These are phyloP conservation scores for Sciaenops ocellatus DNA, from an alignment of 2,797 vertebrate genomes.

Conservation along the genomic window DNA sequence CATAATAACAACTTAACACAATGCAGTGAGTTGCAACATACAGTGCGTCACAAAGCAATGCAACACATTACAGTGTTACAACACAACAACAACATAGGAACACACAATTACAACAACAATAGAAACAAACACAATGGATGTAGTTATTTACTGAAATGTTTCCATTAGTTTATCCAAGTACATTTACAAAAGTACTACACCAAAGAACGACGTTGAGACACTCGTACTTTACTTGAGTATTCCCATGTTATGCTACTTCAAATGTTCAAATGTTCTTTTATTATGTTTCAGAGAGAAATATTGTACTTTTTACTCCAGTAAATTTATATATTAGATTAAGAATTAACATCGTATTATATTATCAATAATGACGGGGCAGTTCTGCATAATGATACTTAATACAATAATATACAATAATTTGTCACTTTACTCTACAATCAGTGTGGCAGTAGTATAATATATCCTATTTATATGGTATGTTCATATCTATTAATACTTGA, in stretches of 20 bases:
- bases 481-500: too few relatives aligned
- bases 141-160: neutral
- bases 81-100: conserved; percentile 23
- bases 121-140: neutral
- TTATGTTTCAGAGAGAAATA: neutral
- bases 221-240: neutral
- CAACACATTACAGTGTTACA: conserved; percentile 27
- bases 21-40: conserved; percentile 38
- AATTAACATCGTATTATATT: too few relatives aligned
- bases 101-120: conserved; percentile 12
- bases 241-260: neutral
- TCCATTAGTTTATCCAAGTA: neutral
- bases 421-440: too few relatives aligned
- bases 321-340: too few relatives aligned
- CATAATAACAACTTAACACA: conserved; percentile 3
- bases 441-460: too few relatives aligned
- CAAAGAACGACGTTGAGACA: too few relatives aligned
- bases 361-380: neutral
- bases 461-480: too few relatives aligned
- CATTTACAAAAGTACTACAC: neutral
- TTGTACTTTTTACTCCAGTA: neutral
- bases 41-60: conserved; percentile 14
- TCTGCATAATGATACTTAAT: neutral
- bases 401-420: too few relatives aligned
- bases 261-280: neutral